A percentile compares a stretch with the other conserved stretches of the same genome.
Conservation (phyloP, 2,113 vertebrate genomes). For the Python bivittatus region DNA sequence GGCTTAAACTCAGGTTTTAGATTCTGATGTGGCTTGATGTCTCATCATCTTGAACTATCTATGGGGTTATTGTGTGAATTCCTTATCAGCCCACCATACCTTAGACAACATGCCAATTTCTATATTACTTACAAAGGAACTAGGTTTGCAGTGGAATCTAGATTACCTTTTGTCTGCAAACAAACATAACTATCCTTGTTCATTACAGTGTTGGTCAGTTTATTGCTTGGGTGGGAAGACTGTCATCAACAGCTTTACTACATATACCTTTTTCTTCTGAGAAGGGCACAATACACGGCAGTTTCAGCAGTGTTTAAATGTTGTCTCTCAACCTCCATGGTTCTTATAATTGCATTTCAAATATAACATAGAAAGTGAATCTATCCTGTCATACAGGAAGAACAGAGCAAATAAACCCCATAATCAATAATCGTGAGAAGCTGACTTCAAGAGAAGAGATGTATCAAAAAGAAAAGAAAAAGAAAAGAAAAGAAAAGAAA, state of each 20-base stretch:
- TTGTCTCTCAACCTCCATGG: background rate
- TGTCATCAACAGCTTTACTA: background rate
- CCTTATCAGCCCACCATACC: too few species aligned
- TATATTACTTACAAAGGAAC: background rate
- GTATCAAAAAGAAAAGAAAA: background rate
- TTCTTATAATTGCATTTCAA: constrained; percentile 3
- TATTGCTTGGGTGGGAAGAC: background rate
- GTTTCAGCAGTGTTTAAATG: background rate
- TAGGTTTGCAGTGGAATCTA: background rate
- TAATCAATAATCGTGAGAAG: background rate
- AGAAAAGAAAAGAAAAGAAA: too few species aligned
- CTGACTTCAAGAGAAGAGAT: background rate
- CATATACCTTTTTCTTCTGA: background rate
- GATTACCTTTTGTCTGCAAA: too few species aligned
- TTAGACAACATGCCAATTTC: too few species aligned
- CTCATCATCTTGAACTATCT: too few species aligned
- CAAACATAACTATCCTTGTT: background rate
- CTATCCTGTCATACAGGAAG: background rate
- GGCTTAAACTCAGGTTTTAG: too few species aligned
- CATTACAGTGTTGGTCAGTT: background rate
- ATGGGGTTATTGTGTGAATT: too few species aligned
- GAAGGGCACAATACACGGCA: background rate
- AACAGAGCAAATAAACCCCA: constrained; percentile 1
- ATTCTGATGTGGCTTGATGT: too few species aligned
- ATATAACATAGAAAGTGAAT: background rate